phyloP scores from a whole-genome alignment of 1,140 invertebrate species.

The Heliconius melpomene region DNA sequence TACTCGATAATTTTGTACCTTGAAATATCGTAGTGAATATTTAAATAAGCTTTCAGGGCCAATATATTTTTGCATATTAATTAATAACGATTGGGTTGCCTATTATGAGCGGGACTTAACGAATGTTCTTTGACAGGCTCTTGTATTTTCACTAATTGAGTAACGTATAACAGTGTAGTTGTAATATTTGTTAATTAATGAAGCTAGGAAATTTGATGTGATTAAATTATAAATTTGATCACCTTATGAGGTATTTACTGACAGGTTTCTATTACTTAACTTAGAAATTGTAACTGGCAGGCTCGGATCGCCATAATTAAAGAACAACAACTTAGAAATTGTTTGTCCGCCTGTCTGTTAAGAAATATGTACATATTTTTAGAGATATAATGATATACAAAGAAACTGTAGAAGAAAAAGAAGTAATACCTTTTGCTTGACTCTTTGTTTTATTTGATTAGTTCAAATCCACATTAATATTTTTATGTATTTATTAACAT shows the following conservation, averaged over 20 bases:
- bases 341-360: too few relatives aligned
- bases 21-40: slow-evolving; percentile 1
- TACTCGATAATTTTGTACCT: not conserved
- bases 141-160: slow-evolving; percentile 25
- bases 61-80: slow-evolving; percentile 29
- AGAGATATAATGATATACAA: too few relatives aligned
- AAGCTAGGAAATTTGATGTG: not conserved
- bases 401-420: too few relatives aligned
- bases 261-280: not conserved
- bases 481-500: not conserved
- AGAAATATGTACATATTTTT: too few relatives aligned
- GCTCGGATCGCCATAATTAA: too few relatives aligned
- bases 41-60: slow-evolving; percentile 23
- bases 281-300: not conserved
- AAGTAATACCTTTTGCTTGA: too few relatives aligned
- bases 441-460: too few relatives aligned
- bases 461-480: not conserved
- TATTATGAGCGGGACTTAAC: slow-evolving; percentile 22
- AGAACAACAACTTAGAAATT: not conserved
- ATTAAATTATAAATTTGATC: not conserved
- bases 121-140: slow-evolving; percentile 32
- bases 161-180: not conserved
- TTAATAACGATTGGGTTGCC: slow-evolving; percentile 26
- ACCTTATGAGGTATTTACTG: not conserved
- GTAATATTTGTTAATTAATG: not conserved